Conservation (phyloP, 1,140 invertebrate species). For the Neodiprion fabricii region DNA sequence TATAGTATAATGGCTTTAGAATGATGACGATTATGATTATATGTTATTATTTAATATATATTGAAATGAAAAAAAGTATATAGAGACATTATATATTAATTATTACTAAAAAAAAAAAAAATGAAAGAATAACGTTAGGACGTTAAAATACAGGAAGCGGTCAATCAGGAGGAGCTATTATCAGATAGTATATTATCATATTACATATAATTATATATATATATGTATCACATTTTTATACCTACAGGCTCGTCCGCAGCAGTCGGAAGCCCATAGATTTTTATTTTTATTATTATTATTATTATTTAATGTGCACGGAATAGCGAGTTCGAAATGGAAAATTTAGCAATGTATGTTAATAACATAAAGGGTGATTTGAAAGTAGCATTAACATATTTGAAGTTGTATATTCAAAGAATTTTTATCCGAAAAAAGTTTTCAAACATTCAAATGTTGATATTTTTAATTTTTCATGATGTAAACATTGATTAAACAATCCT, state of each 20-base stretch:
- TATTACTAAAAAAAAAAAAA: constrained; percentile 11
- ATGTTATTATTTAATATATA: constrained; percentile 46
- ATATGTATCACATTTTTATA: constrained; percentile 5
- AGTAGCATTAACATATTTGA: too few species aligned
- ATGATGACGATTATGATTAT: constrained; percentile 32
- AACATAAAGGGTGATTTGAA: too few species aligned
- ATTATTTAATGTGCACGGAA: neutral
- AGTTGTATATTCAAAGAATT: too few species aligned
- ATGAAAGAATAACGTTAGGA: neutral
- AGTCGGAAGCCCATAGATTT: neutral
- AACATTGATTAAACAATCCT: too few species aligned
- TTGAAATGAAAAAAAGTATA: constrained; percentile 29
- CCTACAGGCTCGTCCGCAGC: neutral
- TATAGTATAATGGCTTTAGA: constrained; percentile 3
- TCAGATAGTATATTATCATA: constrained; percentile 8
- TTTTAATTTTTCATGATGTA: too few species aligned
- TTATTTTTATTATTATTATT: neutral
- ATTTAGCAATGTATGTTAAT: neutral
- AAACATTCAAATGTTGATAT: too few species aligned
- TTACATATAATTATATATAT: constrained; percentile 6
- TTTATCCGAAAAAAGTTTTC: too few species aligned
- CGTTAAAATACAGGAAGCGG: neutral
- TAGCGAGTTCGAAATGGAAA: neutral
- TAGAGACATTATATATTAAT: constrained; percentile 35
- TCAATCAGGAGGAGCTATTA: neutral